These are phyloP conservation scores for Proterorhinus semilunaris DNA, from an alignment of 2,113 vertebrate species.

Conservation along the genomic window DNA sequence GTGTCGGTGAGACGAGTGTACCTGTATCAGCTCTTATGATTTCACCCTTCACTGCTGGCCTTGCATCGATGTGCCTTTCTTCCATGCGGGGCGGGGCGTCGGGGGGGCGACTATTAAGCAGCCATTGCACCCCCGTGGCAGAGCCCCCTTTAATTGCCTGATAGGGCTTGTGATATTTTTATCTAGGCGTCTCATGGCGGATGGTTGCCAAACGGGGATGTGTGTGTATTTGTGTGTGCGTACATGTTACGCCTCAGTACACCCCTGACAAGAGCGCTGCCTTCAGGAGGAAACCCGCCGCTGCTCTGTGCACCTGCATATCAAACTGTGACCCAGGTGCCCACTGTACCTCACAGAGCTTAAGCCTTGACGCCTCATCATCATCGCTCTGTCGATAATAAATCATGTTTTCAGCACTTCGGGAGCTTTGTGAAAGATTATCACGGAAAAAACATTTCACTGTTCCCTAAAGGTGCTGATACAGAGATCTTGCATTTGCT, in stretches of 20 bases:
- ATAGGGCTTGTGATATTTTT: conserved; percentile 72
- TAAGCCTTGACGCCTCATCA: conserved; percentile 31
- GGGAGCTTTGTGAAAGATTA: conserved; percentile 6
- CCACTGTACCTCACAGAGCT: conserved; percentile 42
- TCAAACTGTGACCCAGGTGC: conserved; percentile 61
- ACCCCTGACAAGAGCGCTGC: conserved; percentile 61
- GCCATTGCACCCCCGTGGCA: conserved; percentile 47
- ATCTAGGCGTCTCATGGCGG: conserved; percentile 58
- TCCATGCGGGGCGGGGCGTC: conserved; percentile 47
- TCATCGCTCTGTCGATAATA: conserved; percentile 32
- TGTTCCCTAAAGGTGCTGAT: background rate
- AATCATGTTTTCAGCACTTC: conserved; percentile 20
- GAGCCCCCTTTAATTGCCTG: conserved; percentile 72
- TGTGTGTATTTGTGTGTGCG: conserved; percentile 33
- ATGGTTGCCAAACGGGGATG: conserved; percentile 43
- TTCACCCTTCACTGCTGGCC: conserved; percentile 48
- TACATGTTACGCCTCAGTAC: conserved; percentile 61
- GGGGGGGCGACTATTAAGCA: no score
- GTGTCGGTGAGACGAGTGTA: conserved; percentile 35
- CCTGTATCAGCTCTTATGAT: conserved; percentile 47
- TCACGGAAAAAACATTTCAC: conserved; percentile 9
- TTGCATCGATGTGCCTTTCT: conserved; percentile 33
- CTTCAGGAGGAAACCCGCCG: conserved; percentile 60
- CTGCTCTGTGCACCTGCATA: conserved; percentile 64
- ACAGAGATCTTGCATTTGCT: background rate